Conservation (phyloP, 2,888 invertebrate genomes). For the Camptogramma bilineatum region DNA sequence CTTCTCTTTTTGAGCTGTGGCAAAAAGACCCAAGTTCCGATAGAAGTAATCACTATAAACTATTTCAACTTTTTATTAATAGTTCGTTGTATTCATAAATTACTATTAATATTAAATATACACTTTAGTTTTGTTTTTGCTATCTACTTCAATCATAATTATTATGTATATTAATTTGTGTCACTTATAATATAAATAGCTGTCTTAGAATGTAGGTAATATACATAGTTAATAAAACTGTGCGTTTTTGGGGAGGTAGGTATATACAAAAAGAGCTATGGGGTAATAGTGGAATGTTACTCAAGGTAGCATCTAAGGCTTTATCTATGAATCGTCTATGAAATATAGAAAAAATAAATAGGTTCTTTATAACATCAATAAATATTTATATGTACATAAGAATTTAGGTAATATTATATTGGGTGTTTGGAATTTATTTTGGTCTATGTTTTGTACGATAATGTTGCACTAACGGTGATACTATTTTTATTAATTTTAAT, state of each 20-base stretch:
- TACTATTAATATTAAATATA: slow-evolving; percentile 56
- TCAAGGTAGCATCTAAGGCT: slow-evolving; percentile 80
- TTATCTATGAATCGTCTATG: slow-evolving; percentile 63
- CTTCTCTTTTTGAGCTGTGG: slow-evolving; percentile 34
- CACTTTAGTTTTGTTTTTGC: slow-evolving; percentile 51
- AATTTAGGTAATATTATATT: slow-evolving; percentile 56
- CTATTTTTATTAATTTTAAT: slow-evolving; percentile 50
- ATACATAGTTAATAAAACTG: slow-evolving; percentile 41
- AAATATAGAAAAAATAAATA: slow-evolving; percentile 58
- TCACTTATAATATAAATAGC: slow-evolving; percentile 27
- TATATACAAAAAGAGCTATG: slow-evolving; percentile 60
- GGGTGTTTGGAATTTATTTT: slow-evolving; percentile 75
- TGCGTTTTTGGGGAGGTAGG: slow-evolving; percentile 57
- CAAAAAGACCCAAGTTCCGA: slow-evolving; percentile 32
- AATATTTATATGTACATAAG: slow-evolving; percentile 67
- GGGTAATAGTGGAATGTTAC: slow-evolving; percentile 73
- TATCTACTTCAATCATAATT: slow-evolving; percentile 70
- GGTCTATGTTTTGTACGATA: slow-evolving; percentile 83
- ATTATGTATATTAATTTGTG: slow-evolving; percentile 59
- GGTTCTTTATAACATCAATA: slow-evolving; percentile 67
- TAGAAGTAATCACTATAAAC: slow-evolving; percentile 46
- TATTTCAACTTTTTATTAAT: slow-evolving; percentile 64
- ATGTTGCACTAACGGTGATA: slow-evolving; percentile 75
- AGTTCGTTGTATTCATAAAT: slow-evolving; percentile 77
- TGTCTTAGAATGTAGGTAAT: slow-evolving; percentile 25